These are phyloP conservation scores for Gymnosoma rotundatum DNA, from an alignment of 2,888 invertebrate genomes.

Conservation along the genomic window DNA sequence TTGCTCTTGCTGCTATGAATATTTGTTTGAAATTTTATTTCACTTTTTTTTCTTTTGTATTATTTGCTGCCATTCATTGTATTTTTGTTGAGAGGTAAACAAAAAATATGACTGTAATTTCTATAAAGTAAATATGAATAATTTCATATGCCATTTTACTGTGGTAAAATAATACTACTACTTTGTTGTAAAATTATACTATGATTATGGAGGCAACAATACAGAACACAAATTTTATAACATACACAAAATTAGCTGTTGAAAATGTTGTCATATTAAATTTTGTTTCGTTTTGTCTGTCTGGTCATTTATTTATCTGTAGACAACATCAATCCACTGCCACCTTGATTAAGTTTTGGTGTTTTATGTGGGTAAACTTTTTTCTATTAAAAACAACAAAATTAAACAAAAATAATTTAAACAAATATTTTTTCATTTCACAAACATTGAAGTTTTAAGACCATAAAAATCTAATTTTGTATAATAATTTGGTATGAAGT, in stretches of 20 bases:
- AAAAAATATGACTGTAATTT: constrained; percentile 48
- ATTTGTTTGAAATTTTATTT: constrained; percentile 28
- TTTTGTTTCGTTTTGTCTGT: no score
- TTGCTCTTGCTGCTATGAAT: neutral
- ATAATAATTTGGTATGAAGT: no score
- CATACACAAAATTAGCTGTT: neutral
- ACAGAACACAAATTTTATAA: neutral
- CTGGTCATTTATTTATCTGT: no score
- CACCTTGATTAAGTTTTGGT: no score
- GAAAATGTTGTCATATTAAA: constrained; percentile 14
- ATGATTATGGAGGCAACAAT: neutral
- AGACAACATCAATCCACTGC: no score
- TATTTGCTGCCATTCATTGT: constrained; percentile 23
- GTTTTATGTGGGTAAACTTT: no score
- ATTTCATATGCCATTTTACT: constrained; percentile 39
- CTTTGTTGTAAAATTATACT: constrained; percentile 13
- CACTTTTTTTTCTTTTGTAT: neutral
- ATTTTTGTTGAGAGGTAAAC: constrained; percentile 45
- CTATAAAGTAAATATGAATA: constrained; percentile 55
- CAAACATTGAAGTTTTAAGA: no score
- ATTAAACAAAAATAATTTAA: no score
- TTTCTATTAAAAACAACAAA: no score
- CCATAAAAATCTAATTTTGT: no score
- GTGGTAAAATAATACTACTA: constrained; percentile 10
- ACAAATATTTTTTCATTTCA: no score